These are phyloP conservation scores for Sminthurinus signatus DNA, from an alignment of 1,140 invertebrate genomes.

Conservation along the genomic window DNA sequence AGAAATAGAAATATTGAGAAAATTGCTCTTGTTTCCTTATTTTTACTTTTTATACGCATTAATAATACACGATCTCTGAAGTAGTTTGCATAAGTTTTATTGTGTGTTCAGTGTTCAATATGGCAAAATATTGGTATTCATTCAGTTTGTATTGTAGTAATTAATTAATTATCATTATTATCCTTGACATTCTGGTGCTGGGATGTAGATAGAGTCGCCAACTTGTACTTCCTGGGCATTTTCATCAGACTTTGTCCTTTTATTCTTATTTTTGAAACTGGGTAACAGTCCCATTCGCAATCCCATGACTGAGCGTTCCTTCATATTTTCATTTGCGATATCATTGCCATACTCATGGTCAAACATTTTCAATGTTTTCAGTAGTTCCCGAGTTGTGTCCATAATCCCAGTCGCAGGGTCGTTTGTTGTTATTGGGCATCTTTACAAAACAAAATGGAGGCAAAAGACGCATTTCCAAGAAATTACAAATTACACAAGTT, in stretches of 20 bases:
- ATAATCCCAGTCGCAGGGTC: constrained; percentile 44
- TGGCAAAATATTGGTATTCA: no score
- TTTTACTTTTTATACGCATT: no score
- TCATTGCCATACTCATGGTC: constrained; percentile 21
- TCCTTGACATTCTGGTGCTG: not conserved
- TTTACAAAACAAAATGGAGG: not conserved
- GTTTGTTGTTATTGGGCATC: constrained; percentile 46
- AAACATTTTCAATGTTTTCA: constrained; percentile 44
- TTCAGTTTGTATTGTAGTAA: no score
- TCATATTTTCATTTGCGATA: constrained; percentile 10
- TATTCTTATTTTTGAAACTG: no score
- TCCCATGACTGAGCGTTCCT: constrained; percentile 36
- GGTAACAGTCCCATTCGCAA: constrained; percentile 27
- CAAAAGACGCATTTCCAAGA: not conserved
- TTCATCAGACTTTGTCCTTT: not conserved
- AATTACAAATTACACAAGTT: not conserved
- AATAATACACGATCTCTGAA: no score
- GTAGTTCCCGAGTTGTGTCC: constrained; percentile 44
- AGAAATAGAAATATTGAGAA: constrained; percentile 43
- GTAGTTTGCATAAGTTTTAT: no score
- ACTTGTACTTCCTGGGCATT: constrained; percentile 8
- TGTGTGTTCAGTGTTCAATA: no score
- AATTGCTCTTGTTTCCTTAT: constrained; percentile 32
- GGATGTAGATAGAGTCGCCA: constrained; percentile 16
- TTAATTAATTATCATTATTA: no score